Percentiles rank a stretch among this genome's conserved stretches.
Conservation (phyloP, 2,888 invertebrate species). For the Apamea crenata region DNA sequence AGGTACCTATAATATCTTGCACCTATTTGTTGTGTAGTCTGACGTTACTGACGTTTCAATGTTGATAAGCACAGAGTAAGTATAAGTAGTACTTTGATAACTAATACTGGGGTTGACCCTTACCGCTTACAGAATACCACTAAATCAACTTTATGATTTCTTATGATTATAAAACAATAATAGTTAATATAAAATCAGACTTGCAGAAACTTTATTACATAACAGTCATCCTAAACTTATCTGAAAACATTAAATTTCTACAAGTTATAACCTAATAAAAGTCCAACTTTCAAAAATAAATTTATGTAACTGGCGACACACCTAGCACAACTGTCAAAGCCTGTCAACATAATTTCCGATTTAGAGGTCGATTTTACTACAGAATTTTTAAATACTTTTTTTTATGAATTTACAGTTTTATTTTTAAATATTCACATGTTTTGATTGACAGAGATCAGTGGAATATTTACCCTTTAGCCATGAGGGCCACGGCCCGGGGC, state of each 20-base stretch:
- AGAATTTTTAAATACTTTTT: neutral
- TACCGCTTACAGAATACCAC: neutral
- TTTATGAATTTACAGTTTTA: neutral
- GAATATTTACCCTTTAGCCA: too few species aligned
- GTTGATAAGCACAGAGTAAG: constrained; percentile 11
- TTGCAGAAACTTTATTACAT: neutral
- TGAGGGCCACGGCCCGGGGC: too few species aligned
- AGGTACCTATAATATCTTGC: neutral
- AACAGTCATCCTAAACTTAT: neutral
- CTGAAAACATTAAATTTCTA: neutral
- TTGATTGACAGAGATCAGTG: too few species aligned
- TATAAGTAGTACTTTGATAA: neutral
- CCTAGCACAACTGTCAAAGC: neutral
- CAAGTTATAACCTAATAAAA: neutral
- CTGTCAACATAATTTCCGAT: neutral
- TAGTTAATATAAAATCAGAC: neutral
- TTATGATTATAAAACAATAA: neutral
- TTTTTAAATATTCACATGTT: too few species aligned
- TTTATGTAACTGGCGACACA: constrained; percentile 3
- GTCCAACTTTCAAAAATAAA: neutral
- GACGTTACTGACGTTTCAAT: constrained; percentile 41
- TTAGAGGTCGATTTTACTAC: neutral
- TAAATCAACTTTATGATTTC: neutral
- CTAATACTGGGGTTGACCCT: neutral
- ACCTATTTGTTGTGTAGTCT: constrained; percentile 39